Base-by-base conservation (phyloP, 2,797 vertebrate genomes). In the Vespertilio murinus region DNA sequence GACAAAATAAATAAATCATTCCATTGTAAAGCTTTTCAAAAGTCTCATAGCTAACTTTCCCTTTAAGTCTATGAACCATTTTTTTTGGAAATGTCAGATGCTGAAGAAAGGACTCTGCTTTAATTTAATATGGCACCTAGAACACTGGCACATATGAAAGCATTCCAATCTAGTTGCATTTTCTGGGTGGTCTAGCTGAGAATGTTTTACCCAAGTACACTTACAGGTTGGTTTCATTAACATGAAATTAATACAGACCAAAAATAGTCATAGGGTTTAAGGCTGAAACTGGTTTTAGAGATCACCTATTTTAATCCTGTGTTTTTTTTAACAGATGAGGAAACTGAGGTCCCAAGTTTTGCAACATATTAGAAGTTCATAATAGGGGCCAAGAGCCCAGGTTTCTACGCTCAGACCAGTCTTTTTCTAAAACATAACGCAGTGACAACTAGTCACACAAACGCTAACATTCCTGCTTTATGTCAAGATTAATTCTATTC, bases 211-310 rank as follows among this genome's bases (percentile, higher is more conserved):
- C 80, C 56, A 86, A 89, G 69, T 94, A 78, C 20, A 74, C 67
- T 94, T 86, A 42, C 47, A 82, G 85, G 65, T 95, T 96, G 94
- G 52, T 95, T 95, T 97, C 80, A 93, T 96, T 94, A 95, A 67
- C 49, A 69, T 90, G 52, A 96, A 95, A 93, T 95, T 77, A 95
- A 92, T 91, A 81, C 54, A 33, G 74, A 74, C 33, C 49, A 90
- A 96, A 95, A 94, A 91, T 93, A 83, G 71, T 81, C 79, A 85
- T 61, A 92, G 71, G 65, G 42, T 45, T n/a, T 49, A 83, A 85
- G 54, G 6, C 47, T 88, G 65, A 59, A 92, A 88, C 84, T 88
- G 17, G 8, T 49, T 83, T 69, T 92, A 75, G 78, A 84, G 45
- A 81, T 90, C 87, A 61, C 56, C 85, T 88, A 25, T 79, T 85